These are phyloP conservation scores for Phocides pigmalion DNA, from an alignment of 1,140 invertebrate species.

Conservation along the genomic window DNA sequence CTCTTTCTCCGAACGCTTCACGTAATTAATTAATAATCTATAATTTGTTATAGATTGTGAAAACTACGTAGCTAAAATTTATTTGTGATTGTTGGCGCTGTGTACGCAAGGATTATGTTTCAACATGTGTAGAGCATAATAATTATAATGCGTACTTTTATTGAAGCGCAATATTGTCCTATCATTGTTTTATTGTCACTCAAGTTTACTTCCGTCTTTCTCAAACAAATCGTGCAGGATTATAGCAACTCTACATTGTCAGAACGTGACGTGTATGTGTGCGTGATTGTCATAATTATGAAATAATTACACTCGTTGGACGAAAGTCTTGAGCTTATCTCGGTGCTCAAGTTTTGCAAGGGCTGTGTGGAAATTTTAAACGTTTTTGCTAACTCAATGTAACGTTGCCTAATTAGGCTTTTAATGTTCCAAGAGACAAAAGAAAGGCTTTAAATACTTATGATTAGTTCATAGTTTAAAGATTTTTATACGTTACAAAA, in stretches of 20 bases:
- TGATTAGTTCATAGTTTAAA: too few species aligned
- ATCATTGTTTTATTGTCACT: slow-evolving; percentile 9
- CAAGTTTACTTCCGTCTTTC: background rate
- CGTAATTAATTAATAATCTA: too few species aligned
- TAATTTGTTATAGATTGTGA: too few species aligned
- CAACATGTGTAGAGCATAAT: background rate
- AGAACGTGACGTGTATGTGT: slow-evolving; percentile 8
- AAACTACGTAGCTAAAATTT: too few species aligned
- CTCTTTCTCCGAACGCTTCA: too few species aligned
- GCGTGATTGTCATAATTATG: slow-evolving; percentile 22
- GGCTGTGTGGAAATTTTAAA: background rate
- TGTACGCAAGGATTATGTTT: too few species aligned
- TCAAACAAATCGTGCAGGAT: slow-evolving; percentile 13
- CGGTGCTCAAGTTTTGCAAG: background rate
- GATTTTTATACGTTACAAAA: too few species aligned
- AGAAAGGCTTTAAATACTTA: too few species aligned
- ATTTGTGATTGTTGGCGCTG: background rate
- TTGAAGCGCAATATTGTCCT: background rate
- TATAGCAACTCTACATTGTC: slow-evolving; percentile 3
- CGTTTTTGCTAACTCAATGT: background rate
- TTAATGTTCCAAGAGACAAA: background rate
- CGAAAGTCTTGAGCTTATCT: slow-evolving; percentile 17
- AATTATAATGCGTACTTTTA: too few species aligned
- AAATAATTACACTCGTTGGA: slow-evolving; percentile 27
- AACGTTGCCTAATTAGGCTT: slow-evolving; percentile 3